phyloP scores from a whole-genome alignment of 2,888 invertebrate species.

The Ceraclea dissimilis region DNA sequence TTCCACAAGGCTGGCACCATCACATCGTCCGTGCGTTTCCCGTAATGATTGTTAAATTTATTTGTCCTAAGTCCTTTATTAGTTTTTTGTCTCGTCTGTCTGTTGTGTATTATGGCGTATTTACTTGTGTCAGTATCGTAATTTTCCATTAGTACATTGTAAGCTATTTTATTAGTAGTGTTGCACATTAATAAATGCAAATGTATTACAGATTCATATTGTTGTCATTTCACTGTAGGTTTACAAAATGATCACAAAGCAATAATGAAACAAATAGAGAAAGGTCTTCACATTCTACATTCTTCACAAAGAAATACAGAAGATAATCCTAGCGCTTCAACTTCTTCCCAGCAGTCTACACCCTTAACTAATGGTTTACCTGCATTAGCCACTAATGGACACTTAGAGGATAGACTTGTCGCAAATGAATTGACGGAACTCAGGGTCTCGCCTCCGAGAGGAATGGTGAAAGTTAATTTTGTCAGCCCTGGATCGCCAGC shows the following conservation, averaged over 20 bases:
- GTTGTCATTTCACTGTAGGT: constrained; percentile 51
- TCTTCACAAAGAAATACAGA: constrained; percentile 32
- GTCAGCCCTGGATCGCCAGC: constrained; percentile 77
- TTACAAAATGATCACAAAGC: constrained; percentile 83
- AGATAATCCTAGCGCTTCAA: constrained; percentile 5
- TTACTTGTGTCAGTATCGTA: too few species aligned
- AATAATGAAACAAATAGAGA: constrained; percentile 78
- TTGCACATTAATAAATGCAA: too few species aligned
- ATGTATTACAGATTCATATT: too few species aligned
- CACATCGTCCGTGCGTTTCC: too few species aligned
- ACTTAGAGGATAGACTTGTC: constrained; percentile 23
- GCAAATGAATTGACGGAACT: constrained; percentile 27
- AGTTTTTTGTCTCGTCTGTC: too few species aligned
- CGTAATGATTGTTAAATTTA: too few species aligned
- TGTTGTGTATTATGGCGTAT: too few species aligned
- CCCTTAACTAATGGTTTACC: background rate
- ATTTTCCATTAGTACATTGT: too few species aligned
- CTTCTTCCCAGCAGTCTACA: constrained; percentile 21
- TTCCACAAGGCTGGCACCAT: too few species aligned
- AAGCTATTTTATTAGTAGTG: too few species aligned
- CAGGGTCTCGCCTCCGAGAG: constrained; percentile 31
- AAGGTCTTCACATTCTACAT: constrained; percentile 60
- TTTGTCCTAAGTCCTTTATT: too few species aligned
- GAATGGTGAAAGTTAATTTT: constrained; percentile 64
- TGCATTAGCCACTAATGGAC: constrained; percentile 7